Base-by-base conservation (phyloP, 2,113 vertebrate species). In the Elephantulus edwardii region DNA sequence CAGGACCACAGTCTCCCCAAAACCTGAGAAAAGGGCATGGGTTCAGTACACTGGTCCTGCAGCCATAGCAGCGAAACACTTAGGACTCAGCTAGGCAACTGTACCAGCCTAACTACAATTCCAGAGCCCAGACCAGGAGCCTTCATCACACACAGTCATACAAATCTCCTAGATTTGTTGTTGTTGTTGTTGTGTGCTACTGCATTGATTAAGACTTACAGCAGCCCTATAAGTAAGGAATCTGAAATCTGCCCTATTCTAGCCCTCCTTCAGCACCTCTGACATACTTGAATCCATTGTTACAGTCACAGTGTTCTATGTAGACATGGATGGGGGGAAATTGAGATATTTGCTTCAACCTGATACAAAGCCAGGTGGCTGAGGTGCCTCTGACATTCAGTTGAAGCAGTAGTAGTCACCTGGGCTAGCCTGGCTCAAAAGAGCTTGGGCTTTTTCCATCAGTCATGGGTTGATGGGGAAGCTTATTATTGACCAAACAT, bases 261-360 rank as follows among this genome's bases (percentile, higher is more conserved):
- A n/a, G n/a, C n/a, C n/a, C n/a, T n/a, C n/a, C n/a, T n/a, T n/a
- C n/a, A n/a, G n/a, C n/a, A n/a, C n/a, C n/a, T n/a, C n/a, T n/a
- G n/a, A n/a, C n/a, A n/a, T n/a, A n/a, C n/a, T n/a, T n/a, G n/a
- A n/a, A n/a, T n/a, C n/a, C n/a, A n/a, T n/a, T n/a, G n/a, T n/a
- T n/a, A n/a, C n/a, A n/a, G n/a, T n/a, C n/a, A n/a, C n/a, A n/a
- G n/a, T n/a, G n/a, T n/a, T n/a, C n/a, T n/a, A n/a, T 52, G 52
- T 9, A 28, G 35, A 83, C 52, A 12, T 8, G 52, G 40, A 14
- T 6, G 46, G 35, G 50, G n/a, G 38, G 20, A 68, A 76, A 46
- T 78, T 56, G 64, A 90, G 19, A 83, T 46, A 46, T 24, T 19
- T 81, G 82, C 82, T 85, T 90, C 77, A 88, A 56, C 58, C 54